These are phyloP conservation scores for Mus pahari DNA, from an alignment of 2,113 vertebrate genomes.

Conservation along the genomic window DNA sequence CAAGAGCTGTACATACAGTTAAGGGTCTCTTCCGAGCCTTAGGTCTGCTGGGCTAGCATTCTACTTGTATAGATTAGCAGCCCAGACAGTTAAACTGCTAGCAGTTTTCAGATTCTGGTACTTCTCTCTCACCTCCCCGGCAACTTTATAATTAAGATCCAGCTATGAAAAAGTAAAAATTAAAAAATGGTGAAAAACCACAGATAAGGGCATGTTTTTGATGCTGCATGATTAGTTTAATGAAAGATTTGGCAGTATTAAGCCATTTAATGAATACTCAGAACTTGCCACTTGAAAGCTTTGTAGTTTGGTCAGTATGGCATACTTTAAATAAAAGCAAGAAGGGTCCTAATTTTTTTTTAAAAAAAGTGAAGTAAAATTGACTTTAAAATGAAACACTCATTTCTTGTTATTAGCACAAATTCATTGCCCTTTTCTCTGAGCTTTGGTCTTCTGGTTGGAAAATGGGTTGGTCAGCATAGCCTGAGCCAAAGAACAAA, in stretches of 20 bases:
- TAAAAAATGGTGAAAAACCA: neutral
- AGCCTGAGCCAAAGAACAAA: neutral
- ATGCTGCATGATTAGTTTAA: neutral
- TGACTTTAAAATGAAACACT: neutral
- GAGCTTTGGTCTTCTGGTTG: neutral
- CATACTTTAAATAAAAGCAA: slow-evolving; percentile 22
- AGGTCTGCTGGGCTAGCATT: neutral
- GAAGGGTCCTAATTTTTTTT: neutral
- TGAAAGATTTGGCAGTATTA: slow-evolving; percentile 40
- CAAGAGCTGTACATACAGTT: neutral
- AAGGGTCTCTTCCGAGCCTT: neutral
- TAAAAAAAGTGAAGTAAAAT: neutral
- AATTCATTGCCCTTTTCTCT: slow-evolving; percentile 5
- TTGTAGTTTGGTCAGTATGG: neutral
- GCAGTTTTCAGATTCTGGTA: neutral
- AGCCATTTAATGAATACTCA: neutral
- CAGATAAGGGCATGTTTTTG: slow-evolving; percentile 8
- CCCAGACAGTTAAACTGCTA: neutral
- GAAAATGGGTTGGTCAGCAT: neutral
- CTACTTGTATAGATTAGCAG: neutral
- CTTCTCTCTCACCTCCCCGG: neutral
- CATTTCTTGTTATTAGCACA: slow-evolving; percentile 34
- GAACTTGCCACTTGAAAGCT: slow-evolving; percentile 9
- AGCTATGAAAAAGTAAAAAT: slow-evolving; percentile 35
- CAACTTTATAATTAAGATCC: neutral